phyloP scores from a whole-genome alignment of 2,888 invertebrate genomes.

The Epinotia ramella region DNA sequence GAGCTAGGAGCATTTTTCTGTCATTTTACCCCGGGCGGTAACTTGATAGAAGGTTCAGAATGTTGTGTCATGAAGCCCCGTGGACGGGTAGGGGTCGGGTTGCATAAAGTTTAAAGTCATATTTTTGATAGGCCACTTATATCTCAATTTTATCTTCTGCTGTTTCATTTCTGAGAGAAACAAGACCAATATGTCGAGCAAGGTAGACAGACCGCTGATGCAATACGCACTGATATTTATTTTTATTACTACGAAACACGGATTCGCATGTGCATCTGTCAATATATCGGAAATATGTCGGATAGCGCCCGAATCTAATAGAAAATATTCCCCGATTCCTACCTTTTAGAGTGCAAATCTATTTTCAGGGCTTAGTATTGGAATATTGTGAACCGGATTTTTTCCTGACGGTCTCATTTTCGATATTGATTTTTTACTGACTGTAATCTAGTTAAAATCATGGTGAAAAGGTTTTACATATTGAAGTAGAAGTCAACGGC shows the following conservation, averaged over 20 bases:
- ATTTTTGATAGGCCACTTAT: too few relatives aligned
- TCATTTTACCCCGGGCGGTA: too few relatives aligned
- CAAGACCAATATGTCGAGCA: neutral
- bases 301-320: neutral
- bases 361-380: slow-evolving; percentile 2
- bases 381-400: neutral
- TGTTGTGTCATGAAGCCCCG: too few relatives aligned
- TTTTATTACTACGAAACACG: slow-evolving; percentile 4
- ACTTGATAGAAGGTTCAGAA: too few relatives aligned
- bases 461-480: too few relatives aligned
- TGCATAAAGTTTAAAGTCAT: too few relatives aligned
- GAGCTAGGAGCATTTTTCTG: too few relatives aligned
- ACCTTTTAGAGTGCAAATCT: neutral
- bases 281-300: slow-evolving; percentile 4
- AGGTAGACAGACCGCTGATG: too few relatives aligned
- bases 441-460: neutral
- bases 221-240: slow-evolving; percentile 1
- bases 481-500: too few relatives aligned
- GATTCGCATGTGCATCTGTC: slow-evolving; percentile 1
- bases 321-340: neutral
- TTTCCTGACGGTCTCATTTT: neutral
- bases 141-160: too few relatives aligned
- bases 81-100: too few relatives aligned
- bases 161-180: too few relatives aligned
- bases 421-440: neutral